These are phyloP conservation scores for Hypocryptadius cinnamomeus DNA, from an alignment of 2,113 vertebrate species.

Conservation along the genomic window DNA sequence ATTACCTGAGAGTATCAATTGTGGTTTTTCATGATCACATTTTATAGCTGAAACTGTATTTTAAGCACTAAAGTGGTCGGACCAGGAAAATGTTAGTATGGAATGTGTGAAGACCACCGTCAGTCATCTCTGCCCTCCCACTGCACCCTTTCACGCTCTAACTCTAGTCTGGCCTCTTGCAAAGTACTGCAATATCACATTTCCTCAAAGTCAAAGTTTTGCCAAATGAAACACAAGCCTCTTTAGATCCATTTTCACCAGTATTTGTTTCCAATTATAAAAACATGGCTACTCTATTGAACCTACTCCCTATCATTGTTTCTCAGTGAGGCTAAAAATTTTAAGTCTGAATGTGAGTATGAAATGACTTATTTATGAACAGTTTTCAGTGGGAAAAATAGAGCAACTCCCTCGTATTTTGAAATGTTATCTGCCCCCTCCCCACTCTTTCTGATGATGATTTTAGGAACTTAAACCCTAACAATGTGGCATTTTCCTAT, in stretches of 20 bases:
- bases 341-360: not conserved
- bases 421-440: not conserved
- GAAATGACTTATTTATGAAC: not conserved
- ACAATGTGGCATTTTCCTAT: not conserved
- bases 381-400: not conserved
- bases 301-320: not conserved
- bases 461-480: not conserved
- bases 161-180: not conserved
- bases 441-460: not conserved
- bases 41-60: not conserved
- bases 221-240: not conserved
- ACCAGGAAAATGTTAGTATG: not conserved
- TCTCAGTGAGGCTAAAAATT: not conserved
- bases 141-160: not conserved
- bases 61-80: not conserved
- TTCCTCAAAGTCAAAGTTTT: not conserved
- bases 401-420: not conserved
- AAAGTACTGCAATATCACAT: not conserved
- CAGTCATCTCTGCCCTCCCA: not conserved
- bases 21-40: not conserved
- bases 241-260: slow-evolving; percentile 12
- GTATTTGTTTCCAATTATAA: not conserved
- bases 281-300: not conserved
- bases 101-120: not conserved
- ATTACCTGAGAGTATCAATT: fast-evolving